These are phyloP conservation scores for Acanthopleura granulata DNA, from an alignment of 2,888 invertebrate species.

Conservation along the genomic window DNA sequence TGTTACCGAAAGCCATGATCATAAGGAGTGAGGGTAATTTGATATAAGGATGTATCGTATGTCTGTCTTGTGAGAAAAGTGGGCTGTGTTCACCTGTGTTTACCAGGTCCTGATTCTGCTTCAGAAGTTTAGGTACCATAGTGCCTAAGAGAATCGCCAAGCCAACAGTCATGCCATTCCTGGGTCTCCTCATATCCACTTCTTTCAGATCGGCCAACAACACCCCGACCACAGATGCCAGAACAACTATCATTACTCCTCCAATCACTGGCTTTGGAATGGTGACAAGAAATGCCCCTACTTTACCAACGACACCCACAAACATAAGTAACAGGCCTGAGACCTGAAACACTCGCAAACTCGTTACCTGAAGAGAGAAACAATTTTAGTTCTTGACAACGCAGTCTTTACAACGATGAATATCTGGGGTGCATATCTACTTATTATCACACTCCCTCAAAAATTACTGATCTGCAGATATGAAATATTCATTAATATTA, in stretches of 20 bases:
- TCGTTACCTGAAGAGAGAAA: conserved; percentile 58
- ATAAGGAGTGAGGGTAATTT: no score
- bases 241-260: conserved; percentile 43
- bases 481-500: no score
- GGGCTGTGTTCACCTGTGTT: conserved; percentile 40
- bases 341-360: conserved; percentile 66
- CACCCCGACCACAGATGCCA: background rate
- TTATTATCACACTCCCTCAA: no score
- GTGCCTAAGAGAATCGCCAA: conserved; percentile 88
- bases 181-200: background rate
- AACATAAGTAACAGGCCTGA: conserved; percentile 66
- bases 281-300: conserved; percentile 69
- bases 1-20: no score
- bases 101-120: conserved; percentile 37
- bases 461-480: no score
- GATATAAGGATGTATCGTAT: no score
- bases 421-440: no score
- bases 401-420: no score
- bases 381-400: no score
- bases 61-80: no score
- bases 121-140: conserved; percentile 65
- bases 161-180: conserved; percentile 79
- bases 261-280: conserved; percentile 71
- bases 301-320: conserved; percentile 67
- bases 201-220: background rate